Conservation (phyloP, 1,140 invertebrate species). For the Drosophila obscura region DNA sequence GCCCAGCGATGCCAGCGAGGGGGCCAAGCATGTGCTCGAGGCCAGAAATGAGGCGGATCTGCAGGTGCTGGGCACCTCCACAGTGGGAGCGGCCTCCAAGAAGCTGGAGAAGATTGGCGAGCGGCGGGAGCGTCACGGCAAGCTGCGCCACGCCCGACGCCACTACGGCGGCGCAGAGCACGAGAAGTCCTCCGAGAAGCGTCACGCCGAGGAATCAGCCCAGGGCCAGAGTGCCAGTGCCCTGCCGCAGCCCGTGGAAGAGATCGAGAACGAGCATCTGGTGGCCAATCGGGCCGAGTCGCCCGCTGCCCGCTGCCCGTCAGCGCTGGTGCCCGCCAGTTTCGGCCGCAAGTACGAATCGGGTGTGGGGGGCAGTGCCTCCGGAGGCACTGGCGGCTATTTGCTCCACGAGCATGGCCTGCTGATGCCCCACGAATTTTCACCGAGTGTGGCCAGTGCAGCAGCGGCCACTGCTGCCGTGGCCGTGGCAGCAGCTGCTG, state of each 20-base stretch:
- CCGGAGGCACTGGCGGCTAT: slow-evolving; percentile 41
- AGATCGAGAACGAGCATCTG: slow-evolving; percentile 78
- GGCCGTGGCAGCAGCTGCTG: slow-evolving; percentile 58
- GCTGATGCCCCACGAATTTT: slow-evolving; percentile 76
- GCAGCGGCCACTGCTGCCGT: slow-evolving; percentile 56
- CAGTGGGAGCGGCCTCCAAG: slow-evolving; percentile 9
- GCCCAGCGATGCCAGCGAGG: slow-evolving; percentile 11
- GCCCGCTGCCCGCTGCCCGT: slow-evolving; percentile 14
- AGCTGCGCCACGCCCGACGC: slow-evolving; percentile 63
- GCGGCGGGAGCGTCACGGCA: slow-evolving; percentile 67
- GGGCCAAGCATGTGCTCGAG: slow-evolving; percentile 37
- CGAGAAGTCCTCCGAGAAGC: slow-evolving; percentile 38
- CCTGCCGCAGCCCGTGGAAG: slow-evolving; percentile 71
- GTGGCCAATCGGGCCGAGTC: slow-evolving; percentile 58
- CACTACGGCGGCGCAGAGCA: slow-evolving; percentile 26
- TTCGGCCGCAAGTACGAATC: slow-evolving; percentile 50
- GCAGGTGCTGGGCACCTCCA: slow-evolving; percentile 3
- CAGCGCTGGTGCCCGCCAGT: slow-evolving; percentile 17
- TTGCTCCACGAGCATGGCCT: slow-evolving; percentile 80
- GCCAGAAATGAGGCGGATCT: slow-evolving; percentile 26
- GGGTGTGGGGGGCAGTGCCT: slow-evolving; percentile 4
- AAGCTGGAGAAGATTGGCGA: slow-evolving; percentile 58
- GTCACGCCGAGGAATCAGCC: neutral
- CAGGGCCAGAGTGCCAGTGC: neutral
- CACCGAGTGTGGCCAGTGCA: slow-evolving; percentile 51